Percentiles rank a stretch among this genome's conserved stretches.
These are phyloP conservation scores for Phyllotis vaccarum DNA, from an alignment of 2,797 vertebrate species.

Conservation along the genomic window DNA sequence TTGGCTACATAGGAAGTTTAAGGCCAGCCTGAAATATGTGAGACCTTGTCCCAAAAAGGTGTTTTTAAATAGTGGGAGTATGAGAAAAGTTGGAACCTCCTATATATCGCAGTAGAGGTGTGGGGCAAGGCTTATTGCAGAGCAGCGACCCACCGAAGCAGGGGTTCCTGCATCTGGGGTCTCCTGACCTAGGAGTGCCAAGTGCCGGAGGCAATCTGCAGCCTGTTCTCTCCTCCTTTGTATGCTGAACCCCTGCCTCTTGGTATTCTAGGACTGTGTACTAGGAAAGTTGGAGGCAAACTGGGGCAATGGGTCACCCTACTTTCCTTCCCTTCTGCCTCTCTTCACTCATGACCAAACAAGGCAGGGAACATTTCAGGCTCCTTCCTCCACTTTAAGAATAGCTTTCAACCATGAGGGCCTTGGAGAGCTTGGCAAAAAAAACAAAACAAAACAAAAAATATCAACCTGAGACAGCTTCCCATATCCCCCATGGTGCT, in stretches of 20 bases:
- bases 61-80: background rate
- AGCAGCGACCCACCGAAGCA: background rate
- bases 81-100: background rate
- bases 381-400: background rate
- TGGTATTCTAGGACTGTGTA: background rate
- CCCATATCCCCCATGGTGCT: background rate
- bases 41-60: background rate
- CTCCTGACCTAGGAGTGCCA: background rate
- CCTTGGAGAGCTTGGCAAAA: background rate
- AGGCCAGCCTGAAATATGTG: background rate
- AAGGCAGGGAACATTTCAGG: background rate
- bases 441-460: background rate
- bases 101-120: background rate
- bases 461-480: background rate
- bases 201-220: constrained; percentile 5
- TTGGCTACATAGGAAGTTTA: background rate
- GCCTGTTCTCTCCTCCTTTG: background rate
- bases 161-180: background rate
- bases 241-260: background rate
- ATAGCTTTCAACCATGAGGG: background rate
- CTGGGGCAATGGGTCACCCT: background rate
- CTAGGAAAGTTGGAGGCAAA: background rate
- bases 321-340: background rate
- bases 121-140: background rate
- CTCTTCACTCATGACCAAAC: background rate